phyloP scores from a whole-genome alignment of 2,888 invertebrate genomes.

The Nephrocerus scutellatus region DNA sequence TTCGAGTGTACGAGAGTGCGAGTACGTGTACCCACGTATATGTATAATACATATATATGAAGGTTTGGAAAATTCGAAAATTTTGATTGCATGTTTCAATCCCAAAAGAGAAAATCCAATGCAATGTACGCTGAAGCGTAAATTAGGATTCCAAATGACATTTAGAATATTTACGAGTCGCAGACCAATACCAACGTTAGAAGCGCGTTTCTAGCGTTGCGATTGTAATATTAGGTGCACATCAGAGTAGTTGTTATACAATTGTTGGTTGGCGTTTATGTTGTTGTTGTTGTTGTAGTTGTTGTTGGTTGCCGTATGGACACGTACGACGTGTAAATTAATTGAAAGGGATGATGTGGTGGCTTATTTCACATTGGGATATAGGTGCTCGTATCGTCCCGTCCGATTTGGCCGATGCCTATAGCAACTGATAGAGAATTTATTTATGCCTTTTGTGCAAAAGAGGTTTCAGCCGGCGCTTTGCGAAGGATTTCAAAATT shows the following conservation, averaged over 20 bases:
- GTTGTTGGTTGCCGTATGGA: constrained; percentile 38
- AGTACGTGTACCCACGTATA: constrained; percentile 21
- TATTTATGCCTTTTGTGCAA: too few relatives aligned
- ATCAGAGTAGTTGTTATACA: too few relatives aligned
- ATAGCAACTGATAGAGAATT: too few relatives aligned
- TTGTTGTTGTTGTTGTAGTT: constrained; percentile 27
- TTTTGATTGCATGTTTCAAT: constrained; percentile 43
- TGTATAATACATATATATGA: constrained; percentile 17
- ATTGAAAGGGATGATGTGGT: background rate
- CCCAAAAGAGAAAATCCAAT: constrained; percentile 36
- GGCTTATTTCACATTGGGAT: too few relatives aligned
- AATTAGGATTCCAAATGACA: constrained; percentile 49
- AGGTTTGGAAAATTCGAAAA: constrained; percentile 37
- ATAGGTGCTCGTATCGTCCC: too few relatives aligned
- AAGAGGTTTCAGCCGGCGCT: too few relatives aligned
- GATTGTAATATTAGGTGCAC: too few relatives aligned
- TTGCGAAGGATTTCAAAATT: too few relatives aligned
- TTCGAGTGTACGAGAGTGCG: background rate
- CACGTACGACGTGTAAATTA: background rate
- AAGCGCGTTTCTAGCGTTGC: too few relatives aligned
- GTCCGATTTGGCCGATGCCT: too few relatives aligned
- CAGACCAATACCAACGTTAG: too few relatives aligned
- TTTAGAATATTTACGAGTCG: constrained; percentile 47
- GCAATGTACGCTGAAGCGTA: constrained; percentile 40
- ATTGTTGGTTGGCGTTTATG: too few relatives aligned